phyloP scores from a whole-genome alignment of 1,140 invertebrate species.

The Pseudomyrmex concolor region DNA sequence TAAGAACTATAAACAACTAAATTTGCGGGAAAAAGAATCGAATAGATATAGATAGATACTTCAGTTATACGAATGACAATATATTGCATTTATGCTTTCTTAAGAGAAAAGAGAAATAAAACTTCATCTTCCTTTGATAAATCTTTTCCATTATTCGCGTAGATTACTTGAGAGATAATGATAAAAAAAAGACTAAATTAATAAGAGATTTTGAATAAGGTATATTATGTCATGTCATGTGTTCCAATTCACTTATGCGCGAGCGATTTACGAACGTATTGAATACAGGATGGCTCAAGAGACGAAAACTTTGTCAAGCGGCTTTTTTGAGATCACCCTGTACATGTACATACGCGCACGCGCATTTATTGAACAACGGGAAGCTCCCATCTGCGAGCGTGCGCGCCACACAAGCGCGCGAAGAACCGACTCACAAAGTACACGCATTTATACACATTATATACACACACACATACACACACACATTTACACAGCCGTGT shows the following conservation, averaged over 20 bases:
- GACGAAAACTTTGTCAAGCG: not conserved
- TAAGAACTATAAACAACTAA: not conserved
- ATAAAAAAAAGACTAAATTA: not conserved
- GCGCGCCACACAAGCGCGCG: conserved; percentile 25
- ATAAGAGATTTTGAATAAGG: not conserved
- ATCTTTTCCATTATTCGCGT: conserved; percentile 63
- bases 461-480: conserved; percentile 35
- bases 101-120: conserved; percentile 66
- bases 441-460: not conserved
- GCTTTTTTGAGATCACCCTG: conserved; percentile 33
- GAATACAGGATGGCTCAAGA: not conserved
- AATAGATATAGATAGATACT: conserved; percentile 3
- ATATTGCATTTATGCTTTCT: conserved; percentile 16
- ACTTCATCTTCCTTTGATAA: conserved; percentile 47
- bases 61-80: conserved; percentile 52
- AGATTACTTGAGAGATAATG: not conserved
- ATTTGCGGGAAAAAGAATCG: not conserved
- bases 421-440: conserved; percentile 44
- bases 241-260: not conserved
- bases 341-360: conserved; percentile 23
- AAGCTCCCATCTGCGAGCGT: conserved; percentile 50
- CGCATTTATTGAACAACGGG: conserved; percentile 33
- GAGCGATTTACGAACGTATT: not conserved
- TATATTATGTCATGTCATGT: not conserved
- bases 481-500: not conserved